These are phyloP conservation scores for Chouioia cunea DNA, from an alignment of 2,888 invertebrate genomes.

Conservation along the genomic window DNA sequence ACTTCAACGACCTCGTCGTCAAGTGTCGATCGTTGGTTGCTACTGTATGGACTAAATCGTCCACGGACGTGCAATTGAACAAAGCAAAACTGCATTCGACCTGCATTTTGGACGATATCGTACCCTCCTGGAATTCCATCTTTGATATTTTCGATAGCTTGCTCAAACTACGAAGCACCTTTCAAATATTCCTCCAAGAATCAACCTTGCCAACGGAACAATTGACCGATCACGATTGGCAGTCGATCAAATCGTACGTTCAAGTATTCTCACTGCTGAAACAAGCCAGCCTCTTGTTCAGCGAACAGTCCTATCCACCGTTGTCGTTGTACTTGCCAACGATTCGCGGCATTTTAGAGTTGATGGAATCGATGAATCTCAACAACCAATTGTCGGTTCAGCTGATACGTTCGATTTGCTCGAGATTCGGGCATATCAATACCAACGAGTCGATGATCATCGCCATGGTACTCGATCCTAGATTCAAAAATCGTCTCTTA, in stretches of 20 bases:
- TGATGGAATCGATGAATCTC: slow-evolving; percentile 42
- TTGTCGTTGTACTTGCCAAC: slow-evolving; percentile 46
- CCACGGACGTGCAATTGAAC: slow-evolving; percentile 23
- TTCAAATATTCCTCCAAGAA: slow-evolving; percentile 37
- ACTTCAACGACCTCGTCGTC: slow-evolving; percentile 35
- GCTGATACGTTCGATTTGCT: slow-evolving; percentile 41
- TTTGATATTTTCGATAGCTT: slow-evolving; percentile 47
- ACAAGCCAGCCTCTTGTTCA: slow-evolving; percentile 44
- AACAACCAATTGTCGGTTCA: slow-evolving; percentile 35
- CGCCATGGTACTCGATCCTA: slow-evolving; percentile 48
- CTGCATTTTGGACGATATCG: slow-evolving; percentile 37
- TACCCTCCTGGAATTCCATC: slow-evolving; percentile 47
- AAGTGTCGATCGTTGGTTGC: slow-evolving; percentile 42
- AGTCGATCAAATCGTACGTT: slow-evolving; percentile 40
- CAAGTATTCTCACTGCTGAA: slow-evolving; percentile 45
- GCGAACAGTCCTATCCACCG: slow-evolving; percentile 45
- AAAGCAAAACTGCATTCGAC: slow-evolving; percentile 20
- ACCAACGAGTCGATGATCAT: slow-evolving; percentile 44
- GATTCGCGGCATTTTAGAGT: slow-evolving; percentile 43
- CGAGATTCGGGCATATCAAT: slow-evolving; percentile 44
- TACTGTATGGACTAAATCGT: slow-evolving; percentile 38
- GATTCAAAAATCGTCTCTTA: slow-evolving; percentile 47
- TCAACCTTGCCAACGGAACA: slow-evolving; percentile 35
- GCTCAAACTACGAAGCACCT: slow-evolving; percentile 39
- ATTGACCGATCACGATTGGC: slow-evolving; percentile 46